A percentile compares a stretch with the other conserved stretches of the same genome.
phyloP scores from a whole-genome alignment of 2,113 vertebrate genomes.

The Leptocoma aspasia region DNA sequence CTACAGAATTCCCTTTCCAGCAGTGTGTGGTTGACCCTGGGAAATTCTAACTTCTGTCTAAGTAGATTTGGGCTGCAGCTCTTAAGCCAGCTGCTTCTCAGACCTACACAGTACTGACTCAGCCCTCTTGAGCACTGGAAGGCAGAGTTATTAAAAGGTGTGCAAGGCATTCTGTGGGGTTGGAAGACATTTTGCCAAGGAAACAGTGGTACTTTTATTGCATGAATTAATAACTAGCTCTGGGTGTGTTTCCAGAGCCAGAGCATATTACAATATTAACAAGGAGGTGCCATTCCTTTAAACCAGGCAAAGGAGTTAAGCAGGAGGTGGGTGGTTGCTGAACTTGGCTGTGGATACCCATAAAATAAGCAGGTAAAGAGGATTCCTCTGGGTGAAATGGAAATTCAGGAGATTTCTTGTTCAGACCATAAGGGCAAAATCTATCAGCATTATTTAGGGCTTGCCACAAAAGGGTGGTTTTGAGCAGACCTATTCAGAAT shows the following conservation, averaged over 20 bases:
- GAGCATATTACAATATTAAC: neutral
- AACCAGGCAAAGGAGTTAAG: neutral
- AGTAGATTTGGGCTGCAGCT: neutral
- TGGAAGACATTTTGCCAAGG: neutral
- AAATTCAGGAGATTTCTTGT: neutral
- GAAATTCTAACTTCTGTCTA: neutral
- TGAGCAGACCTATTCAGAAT: neutral
- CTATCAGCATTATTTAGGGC: neutral
- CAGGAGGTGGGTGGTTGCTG: neutral
- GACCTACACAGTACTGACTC: neutral
- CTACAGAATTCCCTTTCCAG: neutral
- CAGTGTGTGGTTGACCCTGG: neutral
- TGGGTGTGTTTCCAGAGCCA: neutral
- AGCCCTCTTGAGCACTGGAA: neutral
- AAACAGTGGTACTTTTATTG: neutral
- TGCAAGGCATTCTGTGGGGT: neutral
- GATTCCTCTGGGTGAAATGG: neutral
- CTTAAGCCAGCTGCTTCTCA: neutral
- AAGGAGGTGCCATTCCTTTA: neutral
- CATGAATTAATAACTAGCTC: neutral
- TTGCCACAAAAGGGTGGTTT: neutral
- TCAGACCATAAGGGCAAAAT: neutral
- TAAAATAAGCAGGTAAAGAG: neutral
- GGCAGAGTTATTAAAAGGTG: neutral
- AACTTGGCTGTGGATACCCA: neutral